A percentile compares a stretch with the other conserved stretches of the same genome.
Evolutionary conservation across 35 echinoderm and acorn worm genomes (phyloP).

Genomic region (Lytechinus pictus): DNA sequence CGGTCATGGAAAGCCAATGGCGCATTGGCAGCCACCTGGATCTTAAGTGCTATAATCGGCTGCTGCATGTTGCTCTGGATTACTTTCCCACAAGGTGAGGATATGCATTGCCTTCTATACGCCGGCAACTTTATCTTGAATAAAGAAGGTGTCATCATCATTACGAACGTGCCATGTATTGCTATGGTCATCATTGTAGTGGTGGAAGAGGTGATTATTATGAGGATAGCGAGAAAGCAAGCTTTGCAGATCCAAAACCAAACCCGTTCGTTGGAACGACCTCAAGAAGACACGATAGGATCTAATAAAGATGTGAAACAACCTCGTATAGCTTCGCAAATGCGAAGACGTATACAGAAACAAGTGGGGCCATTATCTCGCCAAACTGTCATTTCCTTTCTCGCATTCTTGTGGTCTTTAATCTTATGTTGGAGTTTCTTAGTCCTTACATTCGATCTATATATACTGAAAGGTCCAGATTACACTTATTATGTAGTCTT

Average conservation of each 20-base stretch:
- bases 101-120: neutral
- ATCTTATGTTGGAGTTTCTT: neutral
- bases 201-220: neutral
- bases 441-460: neutral
- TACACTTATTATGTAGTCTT: neutral
- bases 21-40: neutral
- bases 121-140: neutral
- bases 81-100: neutral
- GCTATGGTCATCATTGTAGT: neutral
- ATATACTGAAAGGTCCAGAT: neutral
- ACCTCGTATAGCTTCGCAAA: neutral
- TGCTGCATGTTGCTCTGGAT: neutral
- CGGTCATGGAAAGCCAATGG: neutral
- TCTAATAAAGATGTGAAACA: neutral
- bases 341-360: neutral
- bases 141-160: neutral
- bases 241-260: neutral
- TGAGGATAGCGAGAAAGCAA: slow-evolving; percentile 18
- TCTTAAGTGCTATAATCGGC: neutral
- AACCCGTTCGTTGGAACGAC: neutral
- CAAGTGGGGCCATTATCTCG: neutral
- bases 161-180: neutral
- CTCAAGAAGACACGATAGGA: neutral
- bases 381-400: neutral
- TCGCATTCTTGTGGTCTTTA: neutral